Percentiles rank a stretch among this genome's conserved stretches.
Evolutionary conservation across 2,888 invertebrate species (phyloP).

Genomic region (Portevinia maculata): DNA sequence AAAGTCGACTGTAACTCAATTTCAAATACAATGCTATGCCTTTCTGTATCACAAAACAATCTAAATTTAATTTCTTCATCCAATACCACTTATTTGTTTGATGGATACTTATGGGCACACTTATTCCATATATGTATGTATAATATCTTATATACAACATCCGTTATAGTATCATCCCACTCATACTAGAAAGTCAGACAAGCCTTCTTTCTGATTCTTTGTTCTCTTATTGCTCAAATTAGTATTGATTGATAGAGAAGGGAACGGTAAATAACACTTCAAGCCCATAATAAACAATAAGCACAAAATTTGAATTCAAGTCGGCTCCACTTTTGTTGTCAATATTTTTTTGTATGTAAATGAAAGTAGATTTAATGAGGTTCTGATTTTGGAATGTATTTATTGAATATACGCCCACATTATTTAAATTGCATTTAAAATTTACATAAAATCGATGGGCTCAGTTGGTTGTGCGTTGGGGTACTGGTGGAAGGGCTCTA

Average conservation of each 20-base stretch:
- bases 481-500: too few species aligned
- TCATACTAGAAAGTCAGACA: not conserved
- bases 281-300: conserved; percentile 10
- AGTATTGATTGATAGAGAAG: conserved; percentile 27
- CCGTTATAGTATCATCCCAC: too few species aligned
- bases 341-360: not conserved
- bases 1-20: not conserved
- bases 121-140: not conserved
- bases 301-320: conserved; percentile 27
- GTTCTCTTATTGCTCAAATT: conserved; percentile 21
- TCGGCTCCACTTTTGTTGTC: conserved; percentile 6
- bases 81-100: conserved; percentile 14
- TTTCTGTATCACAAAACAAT: conserved; percentile 21
- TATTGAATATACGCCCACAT: too few species aligned
- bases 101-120: conserved; percentile 16
- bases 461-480: too few species aligned
- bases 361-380: not conserved
- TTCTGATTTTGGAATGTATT: conserved; percentile 3
- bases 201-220: conserved; percentile 3
- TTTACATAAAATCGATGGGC: too few species aligned
- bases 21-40: not conserved
- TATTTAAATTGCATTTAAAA: too few species aligned
- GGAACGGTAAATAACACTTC: conserved; percentile 27
- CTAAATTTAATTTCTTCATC: not conserved
- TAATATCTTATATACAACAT: not conserved